phyloP scores from a whole-genome alignment of 2,797 vertebrate species.

The Cheirogaleus major region DNA sequence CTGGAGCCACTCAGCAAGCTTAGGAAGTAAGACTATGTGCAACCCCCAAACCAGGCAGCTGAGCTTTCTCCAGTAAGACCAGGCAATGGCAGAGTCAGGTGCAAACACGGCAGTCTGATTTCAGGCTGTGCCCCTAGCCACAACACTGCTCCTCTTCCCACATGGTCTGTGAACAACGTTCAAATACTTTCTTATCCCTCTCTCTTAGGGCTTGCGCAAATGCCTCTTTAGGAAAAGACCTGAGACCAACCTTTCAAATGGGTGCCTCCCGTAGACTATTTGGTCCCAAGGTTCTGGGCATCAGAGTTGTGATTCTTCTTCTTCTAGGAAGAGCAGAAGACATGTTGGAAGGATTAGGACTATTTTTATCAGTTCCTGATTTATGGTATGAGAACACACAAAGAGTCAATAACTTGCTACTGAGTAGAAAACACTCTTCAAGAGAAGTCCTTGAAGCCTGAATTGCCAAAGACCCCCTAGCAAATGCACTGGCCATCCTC shows the following conservation, averaged over 20 bases:
- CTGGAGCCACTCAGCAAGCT: neutral
- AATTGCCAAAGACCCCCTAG: neutral
- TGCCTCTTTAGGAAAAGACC: neutral
- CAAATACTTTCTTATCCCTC: neutral
- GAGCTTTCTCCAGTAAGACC: neutral
- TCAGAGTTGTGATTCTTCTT: constrained; percentile 86
- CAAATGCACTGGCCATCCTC: rapidly evolving
- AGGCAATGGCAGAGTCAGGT: neutral
- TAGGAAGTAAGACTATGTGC: neutral
- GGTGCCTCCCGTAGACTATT: constrained; percentile 82
- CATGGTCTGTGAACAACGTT: neutral
- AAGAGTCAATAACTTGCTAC: neutral
- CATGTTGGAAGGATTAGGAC: constrained; percentile 30
- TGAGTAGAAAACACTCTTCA: neutral
- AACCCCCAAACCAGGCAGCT: neutral
- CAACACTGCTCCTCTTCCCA: neutral
- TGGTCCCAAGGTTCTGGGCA: constrained; percentile 84
- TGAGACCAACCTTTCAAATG: constrained; percentile 87
- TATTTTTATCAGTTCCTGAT: neutral
- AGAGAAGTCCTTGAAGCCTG: neutral
- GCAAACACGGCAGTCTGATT: neutral
- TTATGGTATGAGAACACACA: neutral
- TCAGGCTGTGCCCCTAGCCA: too few relatives aligned
- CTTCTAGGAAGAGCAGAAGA: constrained; percentile 81
- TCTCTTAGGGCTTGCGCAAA: neutral